Conservation (phyloP, 2,113 vertebrate species). For the Entomyzon cyanotis region DNA sequence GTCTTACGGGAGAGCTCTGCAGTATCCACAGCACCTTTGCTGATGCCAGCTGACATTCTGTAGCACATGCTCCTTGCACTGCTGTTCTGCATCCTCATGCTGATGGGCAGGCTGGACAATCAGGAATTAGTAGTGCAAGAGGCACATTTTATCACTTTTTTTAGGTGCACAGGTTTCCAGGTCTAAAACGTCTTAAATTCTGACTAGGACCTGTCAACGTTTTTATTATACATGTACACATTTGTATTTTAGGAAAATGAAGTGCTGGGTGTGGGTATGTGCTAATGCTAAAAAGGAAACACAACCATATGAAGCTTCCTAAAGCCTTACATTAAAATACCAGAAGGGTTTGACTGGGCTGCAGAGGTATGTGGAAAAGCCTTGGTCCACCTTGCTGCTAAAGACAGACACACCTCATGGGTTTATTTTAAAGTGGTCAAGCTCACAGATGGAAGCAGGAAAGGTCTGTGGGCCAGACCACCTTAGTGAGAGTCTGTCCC, state of each 20-base stretch:
- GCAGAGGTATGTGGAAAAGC: neutral
- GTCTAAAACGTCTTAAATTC: neutral
- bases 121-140: neutral
- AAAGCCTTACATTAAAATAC: neutral
- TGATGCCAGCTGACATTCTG: neutral
- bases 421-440: neutral
- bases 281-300: conserved; percentile 10
- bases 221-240: neutral
- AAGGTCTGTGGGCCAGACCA: neutral
- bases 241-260: conserved; percentile 49
- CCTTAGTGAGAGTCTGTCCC: neutral
- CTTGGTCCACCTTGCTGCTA: neutral
- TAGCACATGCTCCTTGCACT: neutral
- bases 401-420: neutral
- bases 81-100: neutral
- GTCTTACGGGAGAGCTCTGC: neutral
- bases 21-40: neutral
- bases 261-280: conserved; percentile 8
- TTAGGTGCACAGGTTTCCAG: neutral
- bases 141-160: neutral
- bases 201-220: neutral
- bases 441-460: neutral
- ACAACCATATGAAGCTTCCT: neutral
- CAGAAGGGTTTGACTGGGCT: neutral
- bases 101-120: neutral